Evolutionary conservation across 1,140 invertebrate genomes (phyloP).

Genomic region (Ericerus pela): DNA sequence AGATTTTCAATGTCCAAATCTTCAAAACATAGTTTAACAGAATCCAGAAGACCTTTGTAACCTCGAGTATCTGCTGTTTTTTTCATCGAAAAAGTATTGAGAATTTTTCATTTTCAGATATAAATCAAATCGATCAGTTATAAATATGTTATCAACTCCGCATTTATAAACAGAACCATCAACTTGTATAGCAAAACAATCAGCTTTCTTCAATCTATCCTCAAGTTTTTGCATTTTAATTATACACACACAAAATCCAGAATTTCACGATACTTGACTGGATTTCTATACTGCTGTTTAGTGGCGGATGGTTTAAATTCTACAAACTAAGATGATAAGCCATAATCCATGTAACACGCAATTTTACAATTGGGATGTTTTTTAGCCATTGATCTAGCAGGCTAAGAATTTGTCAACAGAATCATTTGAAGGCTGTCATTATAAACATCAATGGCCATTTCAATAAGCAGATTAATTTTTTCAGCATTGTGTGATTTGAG

Average conservation of each 20-base stretch:
- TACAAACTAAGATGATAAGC: background rate
- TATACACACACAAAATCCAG: background rate
- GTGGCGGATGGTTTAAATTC: background rate
- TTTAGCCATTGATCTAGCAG: constrained; percentile 1
- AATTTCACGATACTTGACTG: too few relatives aligned
- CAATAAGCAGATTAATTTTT: constrained; percentile 8
- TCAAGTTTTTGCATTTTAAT: constrained; percentile 6
- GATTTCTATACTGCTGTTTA: too few relatives aligned
- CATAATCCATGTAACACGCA: background rate
- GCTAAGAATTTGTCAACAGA: constrained; percentile 4
- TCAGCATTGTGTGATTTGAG: constrained; percentile 1
- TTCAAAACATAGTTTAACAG: background rate
- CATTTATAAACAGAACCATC: constrained; percentile 4
- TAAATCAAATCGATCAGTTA: background rate
- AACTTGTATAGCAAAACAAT: constrained; percentile 4
- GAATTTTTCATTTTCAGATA: background rate
- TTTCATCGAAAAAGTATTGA: too few relatives aligned
- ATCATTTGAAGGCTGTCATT: constrained; percentile 8
- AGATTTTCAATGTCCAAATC: constrained; percentile 3
- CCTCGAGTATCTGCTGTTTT: too few relatives aligned
- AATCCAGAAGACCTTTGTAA: constrained; percentile 1
- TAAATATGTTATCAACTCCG: constrained; percentile 8
- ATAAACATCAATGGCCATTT: constrained; percentile 12
- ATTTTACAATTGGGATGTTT: background rate
- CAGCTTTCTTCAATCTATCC: background rate